Conservation (phyloP, 2,888 invertebrate species). For the Meiosimyza decipiens region DNA sequence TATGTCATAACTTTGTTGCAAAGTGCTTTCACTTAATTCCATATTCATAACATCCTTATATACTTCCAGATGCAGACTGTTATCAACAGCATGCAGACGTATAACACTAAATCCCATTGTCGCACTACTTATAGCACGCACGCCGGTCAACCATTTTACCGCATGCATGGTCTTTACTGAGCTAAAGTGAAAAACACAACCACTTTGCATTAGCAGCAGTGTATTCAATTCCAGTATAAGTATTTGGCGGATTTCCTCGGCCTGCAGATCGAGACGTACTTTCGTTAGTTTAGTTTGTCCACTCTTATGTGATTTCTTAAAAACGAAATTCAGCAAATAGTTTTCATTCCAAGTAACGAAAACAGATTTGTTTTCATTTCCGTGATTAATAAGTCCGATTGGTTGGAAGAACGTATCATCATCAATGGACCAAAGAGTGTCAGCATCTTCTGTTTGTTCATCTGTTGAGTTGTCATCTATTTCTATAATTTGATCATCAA, state of each 20-base stretch:
- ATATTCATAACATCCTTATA: slow-evolving; percentile 57
- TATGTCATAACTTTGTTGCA: slow-evolving; percentile 55
- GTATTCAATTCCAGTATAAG: slow-evolving; percentile 62
- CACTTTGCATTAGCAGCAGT: slow-evolving; percentile 56
- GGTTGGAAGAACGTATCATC: slow-evolving; percentile 62
- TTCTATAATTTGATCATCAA: not conserved
- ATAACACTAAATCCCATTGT: slow-evolving; percentile 59
- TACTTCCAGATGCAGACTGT: slow-evolving; percentile 52
- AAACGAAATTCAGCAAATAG: slow-evolving; percentile 61
- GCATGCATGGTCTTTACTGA: slow-evolving; percentile 60
- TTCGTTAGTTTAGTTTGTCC: slow-evolving; percentile 52
- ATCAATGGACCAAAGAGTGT: slow-evolving; percentile 57
- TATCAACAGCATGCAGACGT: slow-evolving; percentile 44
- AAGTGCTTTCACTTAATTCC: slow-evolving; percentile 46
- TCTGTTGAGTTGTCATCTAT: slow-evolving; percentile 20
- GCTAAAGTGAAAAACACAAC: slow-evolving; percentile 60
- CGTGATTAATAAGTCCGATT: slow-evolving; percentile 57
- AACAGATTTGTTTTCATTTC: slow-evolving; percentile 56
- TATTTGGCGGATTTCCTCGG: slow-evolving; percentile 46
- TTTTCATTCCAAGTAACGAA: slow-evolving; percentile 63
- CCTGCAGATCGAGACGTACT: slow-evolving; percentile 50
- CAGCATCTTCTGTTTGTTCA: slow-evolving; percentile 30
- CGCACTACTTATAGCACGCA: slow-evolving; percentile 53
- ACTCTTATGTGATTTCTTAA: slow-evolving; percentile 53
- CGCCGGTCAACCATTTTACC: slow-evolving; percentile 56